phyloP scores from a whole-genome alignment of 1,140 invertebrate species.

The Stegodyphus dumicola region DNA sequence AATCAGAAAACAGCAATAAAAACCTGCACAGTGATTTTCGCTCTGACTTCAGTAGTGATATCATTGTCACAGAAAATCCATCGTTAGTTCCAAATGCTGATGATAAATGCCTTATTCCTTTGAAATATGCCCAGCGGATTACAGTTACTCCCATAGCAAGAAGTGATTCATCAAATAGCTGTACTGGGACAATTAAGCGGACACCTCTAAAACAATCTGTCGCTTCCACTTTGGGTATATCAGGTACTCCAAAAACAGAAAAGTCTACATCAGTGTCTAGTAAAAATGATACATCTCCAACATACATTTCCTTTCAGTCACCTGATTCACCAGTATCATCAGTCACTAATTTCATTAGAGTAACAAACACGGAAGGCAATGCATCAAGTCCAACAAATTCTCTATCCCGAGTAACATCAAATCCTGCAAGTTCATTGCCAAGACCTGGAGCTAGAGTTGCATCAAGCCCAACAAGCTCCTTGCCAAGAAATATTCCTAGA shows the following conservation, averaged over 20 bases:
- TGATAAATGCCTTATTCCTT: conserved; percentile 37
- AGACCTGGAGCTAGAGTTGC: conserved; percentile 77
- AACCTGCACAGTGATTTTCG: background rate
- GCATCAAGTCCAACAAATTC: conserved; percentile 23
- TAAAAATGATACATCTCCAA: background rate
- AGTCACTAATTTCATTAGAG: background rate
- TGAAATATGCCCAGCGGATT: conserved; percentile 61
- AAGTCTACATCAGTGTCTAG: background rate
- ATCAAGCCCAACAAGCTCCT: conserved; percentile 66
- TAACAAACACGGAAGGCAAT: too few relatives aligned
- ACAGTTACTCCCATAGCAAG: conserved; percentile 65
- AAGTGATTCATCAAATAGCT: conserved; percentile 56
- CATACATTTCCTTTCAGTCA: conserved; percentile 26
- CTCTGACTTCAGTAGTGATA: background rate
- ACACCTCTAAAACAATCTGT: conserved; percentile 23
- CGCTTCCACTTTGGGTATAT: background rate
- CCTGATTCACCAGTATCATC: conserved; percentile 41
- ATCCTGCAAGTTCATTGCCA: conserved; percentile 19
- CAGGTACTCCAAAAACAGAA: background rate
- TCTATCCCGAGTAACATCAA: conserved; percentile 74
- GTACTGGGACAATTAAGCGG: conserved; percentile 28
- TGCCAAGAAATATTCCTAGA: conserved; percentile 71
- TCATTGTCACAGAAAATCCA: background rate
- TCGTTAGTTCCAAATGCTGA: background rate
- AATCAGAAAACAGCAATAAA: background rate